Base-by-base conservation (phyloP, 2,888 invertebrate species). In the Merodon equestris region DNA sequence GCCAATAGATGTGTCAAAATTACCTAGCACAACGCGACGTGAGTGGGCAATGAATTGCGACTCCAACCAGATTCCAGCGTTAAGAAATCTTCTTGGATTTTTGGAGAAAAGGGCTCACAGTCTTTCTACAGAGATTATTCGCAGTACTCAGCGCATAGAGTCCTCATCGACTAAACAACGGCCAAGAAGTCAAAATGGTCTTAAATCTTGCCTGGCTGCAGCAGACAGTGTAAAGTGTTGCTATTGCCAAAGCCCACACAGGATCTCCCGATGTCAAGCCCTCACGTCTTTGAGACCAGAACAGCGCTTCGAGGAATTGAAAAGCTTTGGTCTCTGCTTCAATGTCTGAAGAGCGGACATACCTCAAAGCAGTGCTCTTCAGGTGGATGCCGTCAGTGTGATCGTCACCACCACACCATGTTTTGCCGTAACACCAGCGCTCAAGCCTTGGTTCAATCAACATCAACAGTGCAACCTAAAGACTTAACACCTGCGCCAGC, bases 31-130 rank as follows among this genome's bases (percentile, higher is more conserved):
- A n/a, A n/a, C n/a, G n/a, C n/a, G n/a, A n/a, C n/a, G n/a, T 64
- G 50, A 0, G 66, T 74, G 81, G 19, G 66, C 15, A 9, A 36
- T 60, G 1, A 5, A 64, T 1, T 73, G 63, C 68, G 68, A 77
- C 53, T 57, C 67, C 9, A n/a, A n/a, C n/a, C n/a, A n/a, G n/a
- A n/a, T n/a, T n/a, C 12, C 63, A 15, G 9, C 34, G 7, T 27
- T 51, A 1, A 34, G 34, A 10, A 2, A 58, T 2, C 47, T 58
- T n/a, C n/a, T 1, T 7, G n/a, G 5, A 9, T 61, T 61, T 14
- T 14, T 61, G 13, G 61, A 60, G 18, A 60, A 5, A 12, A 48
- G 48, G 13, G 38, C 60, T 9, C 56, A 56, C 14, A 56, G 56
- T 14, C 48, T 61, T 12, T 17, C 61, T 10, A 54, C 66, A 5